Evolutionary conservation across 2,113 vertebrate species (phyloP), one percentile per base, ranked within the genome.

Genomic region (Prionailurus viverrinus): DNA sequence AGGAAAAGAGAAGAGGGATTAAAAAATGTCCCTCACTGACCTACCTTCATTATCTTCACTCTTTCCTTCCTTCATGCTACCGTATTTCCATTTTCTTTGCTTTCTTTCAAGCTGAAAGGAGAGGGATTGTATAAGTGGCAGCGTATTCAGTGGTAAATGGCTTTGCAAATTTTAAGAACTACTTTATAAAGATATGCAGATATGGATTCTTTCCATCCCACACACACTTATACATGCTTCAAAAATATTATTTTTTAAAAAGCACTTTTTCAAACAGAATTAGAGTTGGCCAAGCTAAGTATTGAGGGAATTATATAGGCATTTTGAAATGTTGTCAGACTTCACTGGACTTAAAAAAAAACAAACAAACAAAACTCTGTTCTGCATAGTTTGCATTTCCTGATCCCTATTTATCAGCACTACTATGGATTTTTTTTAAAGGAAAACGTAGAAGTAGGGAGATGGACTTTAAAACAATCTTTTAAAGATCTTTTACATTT

Each of bases 141-240:
- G 74, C 53, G 1, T 61, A 61, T 48, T 85, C 29, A 74, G 51
- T 93, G n/a, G 71, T 81, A 63, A 95, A 63, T 7, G 89, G n/a
- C 36, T 95, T 91, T 84, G 82, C 61, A 84, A 74, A 96, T 76
- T 41, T 93, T 76, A 96, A 94, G 31, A 97, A 81, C 16, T 41
- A 16, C 53, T 93, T 96, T 93, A 82, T 90, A 86, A 95, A 93
- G n/a, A 86, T 86, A 83, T 36, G 82, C 11, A 9, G 68, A 33
- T 94, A 78, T 31, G 51, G 51, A 65, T 85, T 95, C 58, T 85
- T 58, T 51, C 53, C 45, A 41, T 36, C 19, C 19, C 58, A 27
- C 14, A 66, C 5, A 71, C 0, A 87, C 53, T 82, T 68, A 61
- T 1, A 15, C 19, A 81, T 92, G 83, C 29, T 80, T 21, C 41